phyloP scores from a whole-genome alignment of 1,140 invertebrate species.

The Pollicipes pollicipes region DNA sequence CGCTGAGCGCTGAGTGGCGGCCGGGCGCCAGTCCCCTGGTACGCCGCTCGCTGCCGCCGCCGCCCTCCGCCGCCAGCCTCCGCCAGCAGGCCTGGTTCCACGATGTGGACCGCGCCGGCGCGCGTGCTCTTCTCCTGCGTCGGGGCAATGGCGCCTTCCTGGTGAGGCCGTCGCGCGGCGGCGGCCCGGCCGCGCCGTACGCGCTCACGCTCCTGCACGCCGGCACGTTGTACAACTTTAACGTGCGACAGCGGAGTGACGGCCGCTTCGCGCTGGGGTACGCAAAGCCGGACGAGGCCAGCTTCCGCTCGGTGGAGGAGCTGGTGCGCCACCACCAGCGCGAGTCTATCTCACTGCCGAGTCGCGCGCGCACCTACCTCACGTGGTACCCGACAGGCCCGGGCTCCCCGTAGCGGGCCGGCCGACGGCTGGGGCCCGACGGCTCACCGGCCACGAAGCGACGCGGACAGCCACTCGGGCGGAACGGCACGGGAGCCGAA shows the following conservation, averaged over 20 bases:
- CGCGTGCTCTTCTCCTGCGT: background rate
- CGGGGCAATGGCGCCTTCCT: background rate
- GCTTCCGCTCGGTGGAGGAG: background rate
- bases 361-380: background rate
- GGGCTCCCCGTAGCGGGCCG: too few species aligned
- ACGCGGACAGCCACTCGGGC: too few species aligned
- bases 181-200: background rate
- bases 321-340: background rate
- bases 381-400: too few species aligned
- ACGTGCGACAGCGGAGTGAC: background rate
- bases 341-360: background rate
- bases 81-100: background rate
- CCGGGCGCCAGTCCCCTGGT: background rate
- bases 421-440: too few species aligned
- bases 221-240: background rate
- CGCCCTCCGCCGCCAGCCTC: background rate
- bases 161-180: background rate
- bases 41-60: background rate
- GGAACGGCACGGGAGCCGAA: too few species aligned
- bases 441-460: too few species aligned
- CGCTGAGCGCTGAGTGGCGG: background rate
- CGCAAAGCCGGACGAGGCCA: background rate
- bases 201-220: background rate
- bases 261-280: background rate
- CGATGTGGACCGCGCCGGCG: background rate